Conservation (phyloP, 2,888 invertebrate species). For the Nezara viridula region DNA sequence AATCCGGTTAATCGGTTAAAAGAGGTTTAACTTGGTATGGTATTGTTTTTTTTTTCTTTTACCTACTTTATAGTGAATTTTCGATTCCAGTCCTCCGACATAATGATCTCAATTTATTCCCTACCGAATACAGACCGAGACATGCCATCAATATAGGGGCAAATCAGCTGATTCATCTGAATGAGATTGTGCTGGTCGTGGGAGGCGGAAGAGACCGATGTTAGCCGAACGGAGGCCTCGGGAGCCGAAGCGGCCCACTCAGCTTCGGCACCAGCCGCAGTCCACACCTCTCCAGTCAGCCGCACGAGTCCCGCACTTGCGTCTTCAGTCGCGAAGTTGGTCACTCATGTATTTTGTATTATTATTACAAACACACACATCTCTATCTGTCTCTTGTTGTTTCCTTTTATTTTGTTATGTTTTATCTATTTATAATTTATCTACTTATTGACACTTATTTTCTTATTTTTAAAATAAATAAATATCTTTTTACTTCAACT, state of each 20-base stretch:
- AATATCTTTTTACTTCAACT: slow-evolving; percentile 40
- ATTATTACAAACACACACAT: background rate
- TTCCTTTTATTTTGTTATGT: background rate
- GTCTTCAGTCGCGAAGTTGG: slow-evolving; percentile 48
- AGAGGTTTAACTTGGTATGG: no score
- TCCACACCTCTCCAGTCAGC: background rate
- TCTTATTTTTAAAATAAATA: slow-evolving; percentile 7
- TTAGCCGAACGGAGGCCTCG: background rate
- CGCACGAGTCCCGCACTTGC: background rate
- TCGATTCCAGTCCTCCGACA: background rate
- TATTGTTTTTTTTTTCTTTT: no score
- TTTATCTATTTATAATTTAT: background rate
- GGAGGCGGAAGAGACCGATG: background rate
- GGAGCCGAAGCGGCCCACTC: background rate
- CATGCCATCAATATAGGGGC: slow-evolving; percentile 1
- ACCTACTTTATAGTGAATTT: background rate
- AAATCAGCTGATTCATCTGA: slow-evolving; percentile 30
- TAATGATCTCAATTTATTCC: background rate
- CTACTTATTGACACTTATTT: background rate
- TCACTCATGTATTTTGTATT: slow-evolving; percentile 28
- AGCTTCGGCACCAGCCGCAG: background rate
- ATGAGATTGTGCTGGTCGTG: slow-evolving; percentile 48
- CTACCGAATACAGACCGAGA: background rate
- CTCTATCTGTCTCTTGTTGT: slow-evolving; percentile 31
- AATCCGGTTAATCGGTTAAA: no score